phyloP scores from a whole-genome alignment of 2,113 vertebrate species.

The human region DNA sequence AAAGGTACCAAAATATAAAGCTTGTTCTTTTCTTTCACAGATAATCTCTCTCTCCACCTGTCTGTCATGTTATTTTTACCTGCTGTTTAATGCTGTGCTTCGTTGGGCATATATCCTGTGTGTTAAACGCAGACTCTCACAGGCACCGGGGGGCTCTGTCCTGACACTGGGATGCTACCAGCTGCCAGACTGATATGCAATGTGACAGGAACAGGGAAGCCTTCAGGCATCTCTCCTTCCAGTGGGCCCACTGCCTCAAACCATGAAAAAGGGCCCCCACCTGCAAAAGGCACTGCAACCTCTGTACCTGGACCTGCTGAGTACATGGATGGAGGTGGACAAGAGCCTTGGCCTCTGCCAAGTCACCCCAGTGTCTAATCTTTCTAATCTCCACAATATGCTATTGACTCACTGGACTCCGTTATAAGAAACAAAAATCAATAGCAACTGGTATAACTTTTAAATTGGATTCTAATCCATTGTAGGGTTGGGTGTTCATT shows the following conservation, averaged over 20 bases:
- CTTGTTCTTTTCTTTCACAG: not conserved
- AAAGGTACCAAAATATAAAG: not conserved
- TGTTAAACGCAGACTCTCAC: not conserved
- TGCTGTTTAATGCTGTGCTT: not conserved
- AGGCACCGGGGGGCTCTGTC: not conserved
- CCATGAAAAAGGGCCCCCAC: not conserved
- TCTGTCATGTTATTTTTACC: not conserved
- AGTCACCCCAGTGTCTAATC: not conserved
- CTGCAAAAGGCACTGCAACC: not conserved
- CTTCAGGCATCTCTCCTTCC: not conserved
- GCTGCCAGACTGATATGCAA: not conserved
- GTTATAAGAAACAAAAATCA: not conserved
- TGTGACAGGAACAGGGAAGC: not conserved
- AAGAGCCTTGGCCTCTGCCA: not conserved
- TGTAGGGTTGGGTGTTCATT: not conserved
- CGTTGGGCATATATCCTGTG: not conserved
- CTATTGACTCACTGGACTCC: not conserved
- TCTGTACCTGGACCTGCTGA: not conserved
- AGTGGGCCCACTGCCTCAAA: not conserved
- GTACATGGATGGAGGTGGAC: not conserved
- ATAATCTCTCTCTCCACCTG: not conserved
- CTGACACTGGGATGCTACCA: not conserved
- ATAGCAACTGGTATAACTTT: not conserved
- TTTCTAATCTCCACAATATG: not conserved
- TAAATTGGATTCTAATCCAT: not conserved